Evolutionary conservation across 2,113 vertebrate species (phyloP), one percentile per base, ranked within the genome.

Genomic region (Ptilonorhynchus violaceus): DNA sequence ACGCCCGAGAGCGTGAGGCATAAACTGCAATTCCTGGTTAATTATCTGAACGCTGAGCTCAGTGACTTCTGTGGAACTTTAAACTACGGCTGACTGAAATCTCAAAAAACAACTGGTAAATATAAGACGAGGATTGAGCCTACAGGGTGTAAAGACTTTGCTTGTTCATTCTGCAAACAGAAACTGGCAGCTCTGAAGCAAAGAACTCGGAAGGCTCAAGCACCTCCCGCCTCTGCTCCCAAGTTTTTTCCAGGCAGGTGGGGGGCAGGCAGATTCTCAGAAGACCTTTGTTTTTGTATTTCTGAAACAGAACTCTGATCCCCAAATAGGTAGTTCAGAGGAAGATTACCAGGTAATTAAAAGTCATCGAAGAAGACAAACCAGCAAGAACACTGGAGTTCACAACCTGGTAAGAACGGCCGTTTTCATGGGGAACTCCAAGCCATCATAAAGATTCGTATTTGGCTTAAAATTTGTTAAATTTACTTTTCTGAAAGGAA

Each of bases 1-100:
- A 13, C 0, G 0, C 10, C 33, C 0, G 1, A 55, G 39, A 4
- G 16, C 6, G 0, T 0, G 3, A 63, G 55, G 41, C 30, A 85
- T 22, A 11, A 85, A 41, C 35, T 22, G 49, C 39, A 47, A 39
- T 30, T 92, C 67, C 82, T 15, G 25, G 27, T 62, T 82, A 42
- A 60, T 79, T 42, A 86, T 28, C 75, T 25, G 23, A 73, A 46
- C 1, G 0, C 3, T 10, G 35, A 81, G 44, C 73, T 33, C 41
- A 31, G 31, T 23, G 28, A 82, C 87, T 89, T 82, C 66, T 3
- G 8, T 14, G 31, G 27, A 63, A 80, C 42, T 66, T 77, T 39
- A 64, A 81, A 25, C 53, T 33, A 41, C 13, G 11, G 30, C 47
- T 60, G 75, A 81, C 39, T 68, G 66, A 63, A 89, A 84, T 68